Percentiles rank a stretch among this genome's conserved stretches.
These are phyloP conservation scores for Ruditapes philippinarum DNA, from an alignment of 1,140 invertebrate genomes.

Conservation along the genomic window DNA sequence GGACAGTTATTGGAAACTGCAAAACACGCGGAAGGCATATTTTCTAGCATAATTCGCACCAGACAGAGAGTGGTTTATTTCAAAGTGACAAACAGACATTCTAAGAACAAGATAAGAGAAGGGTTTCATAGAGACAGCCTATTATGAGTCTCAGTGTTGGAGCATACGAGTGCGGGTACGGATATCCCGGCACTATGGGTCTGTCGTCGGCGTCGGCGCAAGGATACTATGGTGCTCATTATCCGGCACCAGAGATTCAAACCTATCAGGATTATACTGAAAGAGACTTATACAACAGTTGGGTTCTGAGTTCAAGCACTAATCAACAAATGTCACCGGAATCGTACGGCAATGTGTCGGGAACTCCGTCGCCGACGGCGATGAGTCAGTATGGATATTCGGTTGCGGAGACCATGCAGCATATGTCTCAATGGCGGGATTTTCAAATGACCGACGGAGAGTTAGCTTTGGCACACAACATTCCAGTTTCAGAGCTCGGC, in stretches of 20 bases:
- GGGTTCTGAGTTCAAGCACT: slow-evolving; percentile 39
- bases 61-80: slow-evolving; percentile 50
- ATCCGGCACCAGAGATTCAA: slow-evolving; percentile 3
- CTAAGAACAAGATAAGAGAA: slow-evolving; percentile 52
- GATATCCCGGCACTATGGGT: slow-evolving; percentile 48
- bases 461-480: slow-evolving; percentile 40
- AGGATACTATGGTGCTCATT: neutral
- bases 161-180: slow-evolving; percentile 50
- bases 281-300: slow-evolving; percentile 52
- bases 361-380: slow-evolving; percentile 52
- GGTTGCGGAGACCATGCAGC: neutral
- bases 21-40: slow-evolving; percentile 30
- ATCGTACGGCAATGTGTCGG: slow-evolving; percentile 31
- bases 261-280: slow-evolving; percentile 34
- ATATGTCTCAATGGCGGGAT: slow-evolving; percentile 26
- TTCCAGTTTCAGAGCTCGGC: slow-evolving; percentile 60
- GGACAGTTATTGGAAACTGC: slow-evolving; percentile 48
- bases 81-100: slow-evolving; percentile 67
- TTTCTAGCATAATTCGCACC: slow-evolving; percentile 43
- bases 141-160: slow-evolving; percentile 68
- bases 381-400: slow-evolving; percentile 43
- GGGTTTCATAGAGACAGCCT: neutral
- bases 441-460: slow-evolving; percentile 60
- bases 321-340: slow-evolving; percentile 31
- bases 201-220: slow-evolving; percentile 41